A percentile compares a stretch with the other conserved stretches of the same genome.
These are phyloP conservation scores for Scotopteryx bipunctaria DNA, from an alignment of 2,888 invertebrate genomes.

Conservation along the genomic window DNA sequence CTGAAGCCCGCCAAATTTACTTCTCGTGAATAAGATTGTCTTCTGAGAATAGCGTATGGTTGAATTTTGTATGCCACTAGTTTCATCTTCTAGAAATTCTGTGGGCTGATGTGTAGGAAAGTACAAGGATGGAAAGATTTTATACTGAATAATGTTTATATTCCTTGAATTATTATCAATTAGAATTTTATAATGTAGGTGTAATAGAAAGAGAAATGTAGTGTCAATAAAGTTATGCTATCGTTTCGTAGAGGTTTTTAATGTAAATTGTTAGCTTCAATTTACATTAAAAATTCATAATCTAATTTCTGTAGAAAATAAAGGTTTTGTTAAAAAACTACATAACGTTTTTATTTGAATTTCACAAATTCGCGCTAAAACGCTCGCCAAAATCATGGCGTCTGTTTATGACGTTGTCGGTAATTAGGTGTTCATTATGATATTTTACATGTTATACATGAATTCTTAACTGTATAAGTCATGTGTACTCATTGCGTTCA, in stretches of 20 bases:
- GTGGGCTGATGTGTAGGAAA: conserved; percentile 18
- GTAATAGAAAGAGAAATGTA: not conserved
- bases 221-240: not conserved
- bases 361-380: too few species aligned
- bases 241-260: not conserved
- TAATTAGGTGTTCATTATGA: too few species aligned
- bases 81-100: conserved; percentile 15
- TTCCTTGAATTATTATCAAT: conserved; percentile 10
- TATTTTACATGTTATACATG: too few species aligned
- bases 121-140: conserved; percentile 15
- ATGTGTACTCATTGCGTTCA: too few species aligned
- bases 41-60: conserved; percentile 3
- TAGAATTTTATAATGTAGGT: not conserved
- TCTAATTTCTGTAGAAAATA: too few species aligned
- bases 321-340: too few species aligned
- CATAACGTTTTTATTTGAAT: too few species aligned
- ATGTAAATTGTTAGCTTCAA: too few species aligned
- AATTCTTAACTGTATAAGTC: too few species aligned
- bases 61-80: conserved; percentile 14
- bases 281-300: too few species aligned
- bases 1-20: conserved; percentile 95
- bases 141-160: conserved; percentile 17
- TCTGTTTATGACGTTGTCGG: too few species aligned
- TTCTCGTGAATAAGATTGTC: conserved; percentile 86
- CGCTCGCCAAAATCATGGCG: too few species aligned